Evolutionary conservation across 1,140 invertebrate species (phyloP), one percentile per base, ranked within the genome.

Genomic region (Galleria mellonella): DNA sequence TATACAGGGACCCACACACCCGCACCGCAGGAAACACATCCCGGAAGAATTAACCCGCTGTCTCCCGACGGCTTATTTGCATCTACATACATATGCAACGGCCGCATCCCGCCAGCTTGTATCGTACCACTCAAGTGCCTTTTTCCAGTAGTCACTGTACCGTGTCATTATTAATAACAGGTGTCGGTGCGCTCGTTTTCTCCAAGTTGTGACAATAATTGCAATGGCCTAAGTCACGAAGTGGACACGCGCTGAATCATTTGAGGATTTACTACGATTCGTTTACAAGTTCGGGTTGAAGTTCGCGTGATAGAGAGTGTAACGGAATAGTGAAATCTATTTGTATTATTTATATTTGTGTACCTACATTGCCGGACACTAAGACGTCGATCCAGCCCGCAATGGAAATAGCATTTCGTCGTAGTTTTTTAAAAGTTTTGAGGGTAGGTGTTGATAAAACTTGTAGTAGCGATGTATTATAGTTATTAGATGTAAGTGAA

Each of bases 21-120:
- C 51, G 46, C 50, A 49, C 44, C 51, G n/a, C 17, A 71, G 76
- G 76, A 81, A 71, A 81, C 50, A 77, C 76, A 72, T 81, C 76
- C 73, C 72, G 76, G 76, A 81, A 77, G 76, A 75, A 71, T 75
- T 68, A 73, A 56, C 50, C 53, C 70, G 55, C 47, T 55, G 60
- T 51, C 54, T 47, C 45, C 49, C 47, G 28, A 29, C 44, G 36
- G 39, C 45, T 53, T 61, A 60, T 62, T 69, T 62, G 65, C 65
- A 62, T 67, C 51, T 12, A 44, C 40, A 58, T 51, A 55, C 53
- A 57, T 57, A 57, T 62, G 56, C 63, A 62, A 42, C 48, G 46
- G 41, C 14, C 43, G 23, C 43, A 32, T 47, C 40, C 35, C 45
- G 28, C 31, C 13, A 35, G 30, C 42, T 35, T 35, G 32, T 2